These are phyloP conservation scores for Nebria salina DNA, from an alignment of 2,888 invertebrate genomes.

Conservation along the genomic window DNA sequence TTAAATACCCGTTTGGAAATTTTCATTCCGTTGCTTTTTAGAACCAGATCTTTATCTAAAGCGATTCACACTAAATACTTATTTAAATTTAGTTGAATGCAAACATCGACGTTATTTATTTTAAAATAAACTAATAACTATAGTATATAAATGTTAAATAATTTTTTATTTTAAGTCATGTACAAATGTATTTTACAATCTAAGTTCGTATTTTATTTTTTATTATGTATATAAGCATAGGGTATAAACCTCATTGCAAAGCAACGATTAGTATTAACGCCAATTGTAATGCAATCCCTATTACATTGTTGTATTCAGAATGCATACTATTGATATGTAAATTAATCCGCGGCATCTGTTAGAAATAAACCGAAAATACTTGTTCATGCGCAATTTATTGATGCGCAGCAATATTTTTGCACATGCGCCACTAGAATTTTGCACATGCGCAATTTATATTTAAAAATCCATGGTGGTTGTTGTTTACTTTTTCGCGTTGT, in stretches of 20 bases:
- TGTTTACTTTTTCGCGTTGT: not conserved
- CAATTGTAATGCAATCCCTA: not conserved
- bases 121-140: too few relatives aligned
- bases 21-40: conserved; percentile 21
- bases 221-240: not conserved
- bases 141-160: too few relatives aligned
- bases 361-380: not conserved
- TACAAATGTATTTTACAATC: not conserved
- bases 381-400: not conserved
- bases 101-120: too few relatives aligned
- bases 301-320: not conserved
- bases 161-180: not conserved
- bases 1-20: conserved; percentile 40
- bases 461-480: too few relatives aligned
- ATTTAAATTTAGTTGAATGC: not conserved
- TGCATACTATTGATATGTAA: not conserved
- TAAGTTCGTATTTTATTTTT: not conserved
- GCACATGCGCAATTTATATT: too few relatives aligned
- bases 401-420: too few relatives aligned
- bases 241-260: not conserved
- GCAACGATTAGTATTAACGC: not conserved
- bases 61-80: not conserved
- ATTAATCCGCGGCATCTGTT: not conserved
- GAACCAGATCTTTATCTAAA: not conserved
- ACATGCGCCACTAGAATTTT: too few relatives aligned